Percentiles rank a stretch among this genome's conserved stretches.
These are phyloP conservation scores for Galleria mellonella DNA, from an alignment of 1,140 invertebrate species.

Conservation along the genomic window DNA sequence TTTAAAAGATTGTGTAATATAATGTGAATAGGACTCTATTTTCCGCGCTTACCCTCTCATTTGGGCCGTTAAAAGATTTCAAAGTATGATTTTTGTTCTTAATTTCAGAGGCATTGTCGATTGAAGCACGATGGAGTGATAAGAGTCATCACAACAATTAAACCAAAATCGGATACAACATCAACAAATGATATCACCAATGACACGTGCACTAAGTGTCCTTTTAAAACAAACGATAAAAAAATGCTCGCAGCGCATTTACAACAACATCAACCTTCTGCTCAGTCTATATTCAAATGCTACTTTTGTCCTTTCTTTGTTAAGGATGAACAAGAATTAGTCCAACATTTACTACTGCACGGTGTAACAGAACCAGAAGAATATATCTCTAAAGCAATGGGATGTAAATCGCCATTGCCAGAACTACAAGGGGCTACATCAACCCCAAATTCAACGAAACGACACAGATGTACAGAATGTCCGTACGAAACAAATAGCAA, in stretches of 20 bases:
- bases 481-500: slow-evolving; percentile 89
- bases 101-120: slow-evolving; percentile 80
- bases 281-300: slow-evolving; percentile 85
- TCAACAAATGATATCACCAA: slow-evolving; percentile 43
- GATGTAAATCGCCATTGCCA: slow-evolving; percentile 42
- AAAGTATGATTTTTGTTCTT: slow-evolving; percentile 28
- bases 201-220: slow-evolving; percentile 82
- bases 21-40: no score
- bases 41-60: no score
- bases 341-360: slow-evolving; percentile 63
- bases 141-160: slow-evolving; percentile 76
- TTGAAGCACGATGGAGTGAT: slow-evolving; percentile 83
- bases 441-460: slow-evolving; percentile 51
- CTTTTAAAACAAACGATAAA: slow-evolving; percentile 80
- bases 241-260: slow-evolving; percentile 81
- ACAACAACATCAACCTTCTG: slow-evolving; percentile 81
- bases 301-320: slow-evolving; percentile 88
- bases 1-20: no score
- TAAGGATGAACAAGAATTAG: slow-evolving; percentile 64
- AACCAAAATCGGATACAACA: slow-evolving; percentile 44
- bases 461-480: slow-evolving; percentile 83
- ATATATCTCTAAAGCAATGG: slow-evolving; percentile 60
- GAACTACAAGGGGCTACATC: slow-evolving; percentile 18
- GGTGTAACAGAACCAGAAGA: slow-evolving; percentile 66
- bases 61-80: no score